phyloP scores from a whole-genome alignment of 2,888 invertebrate genomes.

The Syrphus vitripennis region DNA sequence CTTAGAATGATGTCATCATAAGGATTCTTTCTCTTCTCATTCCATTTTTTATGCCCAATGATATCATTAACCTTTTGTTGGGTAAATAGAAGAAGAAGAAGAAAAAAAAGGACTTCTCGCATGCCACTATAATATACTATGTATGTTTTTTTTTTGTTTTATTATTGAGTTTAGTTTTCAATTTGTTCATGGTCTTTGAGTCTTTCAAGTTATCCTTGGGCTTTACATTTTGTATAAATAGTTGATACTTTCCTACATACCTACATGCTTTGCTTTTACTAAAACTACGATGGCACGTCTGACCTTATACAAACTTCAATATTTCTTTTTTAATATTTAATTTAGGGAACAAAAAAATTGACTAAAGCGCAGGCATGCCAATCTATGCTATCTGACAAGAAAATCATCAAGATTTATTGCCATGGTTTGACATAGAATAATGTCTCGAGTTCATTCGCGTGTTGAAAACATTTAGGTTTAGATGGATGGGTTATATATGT shows the following conservation, averaged over 20 bases:
- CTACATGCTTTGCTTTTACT: background rate
- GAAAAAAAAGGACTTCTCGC: constrained; percentile 9
- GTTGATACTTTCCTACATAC: background rate
- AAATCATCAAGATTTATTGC: constrained; percentile 20
- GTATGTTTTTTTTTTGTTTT: background rate
- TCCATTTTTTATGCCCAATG: constrained; percentile 52
- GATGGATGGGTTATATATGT: background rate
- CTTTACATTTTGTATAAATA: background rate
- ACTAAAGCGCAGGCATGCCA: constrained; percentile 6
- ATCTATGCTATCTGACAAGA: constrained; percentile 33
- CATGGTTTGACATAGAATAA: constrained; percentile 13
- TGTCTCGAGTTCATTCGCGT: constrained; percentile 12
- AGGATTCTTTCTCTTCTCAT: constrained; percentile 47
- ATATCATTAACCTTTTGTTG: constrained; percentile 65
- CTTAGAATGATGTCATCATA: constrained; percentile 62
- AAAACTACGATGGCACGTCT: background rate
- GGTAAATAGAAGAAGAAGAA: too few relatives aligned
- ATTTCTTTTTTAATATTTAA: background rate
- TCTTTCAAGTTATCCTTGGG: background rate
- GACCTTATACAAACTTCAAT: constrained; percentile 12
- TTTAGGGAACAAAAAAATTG: constrained; percentile 7
- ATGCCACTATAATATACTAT: constrained; percentile 9
- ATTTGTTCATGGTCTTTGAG: constrained; percentile 16
- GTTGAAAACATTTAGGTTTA: background rate
- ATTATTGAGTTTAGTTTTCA: constrained; percentile 12